Evolutionary conservation across 2,888 invertebrate species (phyloP), one percentile per base, ranked within the genome.

Genomic region (Caenorhabditis japonica): DNA sequence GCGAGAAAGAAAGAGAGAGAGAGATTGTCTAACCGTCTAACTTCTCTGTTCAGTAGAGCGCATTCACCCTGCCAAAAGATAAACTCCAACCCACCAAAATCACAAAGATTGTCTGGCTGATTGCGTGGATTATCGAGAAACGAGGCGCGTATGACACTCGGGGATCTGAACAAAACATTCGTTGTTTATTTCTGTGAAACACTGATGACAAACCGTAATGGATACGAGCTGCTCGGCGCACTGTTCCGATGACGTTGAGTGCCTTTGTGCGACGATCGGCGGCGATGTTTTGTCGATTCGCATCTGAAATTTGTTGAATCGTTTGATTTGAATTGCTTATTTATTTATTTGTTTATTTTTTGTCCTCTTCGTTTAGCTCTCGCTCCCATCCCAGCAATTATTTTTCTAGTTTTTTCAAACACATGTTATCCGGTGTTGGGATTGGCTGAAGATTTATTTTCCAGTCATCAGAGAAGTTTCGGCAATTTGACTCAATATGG

Each of bases 221-320:
- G 81, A 64, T 75, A 79, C 15, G 77, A 71, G 51, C 79, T 77
- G 46, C 79, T 83, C 7, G 84, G 84, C 10, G 84, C 84, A 52
- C 82, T 82, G 74, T 84, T 84, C 15, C 84, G 70, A 51, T 84
- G 83, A 38, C 76, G 46, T 58, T 79, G 76, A 3, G 74, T 43
- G n/a, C 66, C 59, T 62, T 72, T 74, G 47, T 75, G 76, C 8
- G 79, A 79, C 2, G 81, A 81, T 39, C 79, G 55, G 27, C 81
- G 61, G 13, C 81, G 66, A 47, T 81, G 77, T 33, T 75, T 77
- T 17, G 81, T 81, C 2, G 81, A 81, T 46, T 81, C 78, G 30
- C 75, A 74, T 55, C 79, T 79, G 47, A 56, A 76, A 58, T 41
- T 27, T 12, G 53, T 51, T 23, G 21, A 27, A 13, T n/a, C 15